Evolutionary conservation across 1,140 invertebrate species (phyloP), one percentile per base, ranked within the genome.

Genomic region (Nasonia longicornis): DNA sequence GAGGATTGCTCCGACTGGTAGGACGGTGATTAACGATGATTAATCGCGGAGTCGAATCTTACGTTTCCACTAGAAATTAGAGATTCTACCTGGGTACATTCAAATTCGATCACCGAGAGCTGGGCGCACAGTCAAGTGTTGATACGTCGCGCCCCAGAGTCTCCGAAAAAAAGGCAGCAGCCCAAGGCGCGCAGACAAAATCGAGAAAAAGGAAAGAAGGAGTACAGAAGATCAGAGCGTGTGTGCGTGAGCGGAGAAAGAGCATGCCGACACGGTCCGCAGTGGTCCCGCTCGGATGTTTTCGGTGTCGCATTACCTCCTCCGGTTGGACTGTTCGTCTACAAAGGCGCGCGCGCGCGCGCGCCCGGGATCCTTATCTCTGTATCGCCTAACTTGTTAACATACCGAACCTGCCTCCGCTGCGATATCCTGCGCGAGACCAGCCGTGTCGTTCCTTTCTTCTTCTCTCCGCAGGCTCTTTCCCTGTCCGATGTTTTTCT

Each of bases 321-420:
- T 42, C 70, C 38, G 11, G 12, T 6, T 38, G 22, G 29, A 12
- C 10, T 35, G 31, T 0, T 70, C n/a, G 29, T 66, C 35, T 31
- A 45, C 71, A 45, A 35, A 45, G 35, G 74, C 63, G 42, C 52
- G 52, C 20, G 45, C 45, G 45, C 45, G 71, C 71, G 74, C 63
- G 42, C 52, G 52, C 52, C 52, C 29, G 42, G 74, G 64, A 75
- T 75, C 26, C 79, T 81, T 81, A 83, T 83, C 82, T 81, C 48
- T 52, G 75, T 77, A 83, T 83, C 82, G 80, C 79, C 79, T 69
- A 81, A 83, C 82, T 83, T 83, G 82, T 83, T 83, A 83, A 83
- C 82, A 83, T 83, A 81, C 72, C 82, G 67, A 83, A 81, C 79
- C 75, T 78, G 69, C 58, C 29, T 58, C 73, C 58, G 58, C 45